These are phyloP conservation scores for Anastatus disparis DNA, from an alignment of 1,140 invertebrate genomes.

Conservation along the genomic window DNA sequence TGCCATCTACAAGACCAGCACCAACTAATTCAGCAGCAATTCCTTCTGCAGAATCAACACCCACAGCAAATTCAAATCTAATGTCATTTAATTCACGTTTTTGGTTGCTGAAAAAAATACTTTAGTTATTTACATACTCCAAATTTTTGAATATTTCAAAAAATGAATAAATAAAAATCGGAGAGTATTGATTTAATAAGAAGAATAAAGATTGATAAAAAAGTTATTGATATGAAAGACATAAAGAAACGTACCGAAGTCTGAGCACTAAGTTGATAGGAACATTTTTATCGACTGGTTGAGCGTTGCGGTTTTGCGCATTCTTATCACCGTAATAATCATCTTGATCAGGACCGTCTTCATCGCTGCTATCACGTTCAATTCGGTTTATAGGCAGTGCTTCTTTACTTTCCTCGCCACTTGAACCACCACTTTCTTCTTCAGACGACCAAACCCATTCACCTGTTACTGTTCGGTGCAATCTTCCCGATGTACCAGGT, in stretches of 20 bases:
- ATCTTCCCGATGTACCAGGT: slow-evolving; percentile 89
- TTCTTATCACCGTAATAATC: slow-evolving; percentile 58
- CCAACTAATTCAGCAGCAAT: slow-evolving; percentile 94
- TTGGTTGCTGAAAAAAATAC: slow-evolving; percentile 74
- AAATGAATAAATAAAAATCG: slow-evolving; percentile 24
- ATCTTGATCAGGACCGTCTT: slow-evolving; percentile 57
- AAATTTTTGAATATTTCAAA: background rate
- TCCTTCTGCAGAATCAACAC: slow-evolving; percentile 92
- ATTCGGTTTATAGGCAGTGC: slow-evolving; percentile 63
- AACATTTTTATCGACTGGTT: slow-evolving; percentile 58
- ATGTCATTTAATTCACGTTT: slow-evolving; percentile 96
- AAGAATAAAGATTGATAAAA: too few species aligned
- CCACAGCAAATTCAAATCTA: slow-evolving; percentile 93
- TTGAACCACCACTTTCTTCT: slow-evolving; percentile 72
- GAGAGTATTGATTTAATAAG: too few species aligned
- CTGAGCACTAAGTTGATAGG: slow-evolving; percentile 83
- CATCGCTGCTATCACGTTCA: slow-evolving; percentile 62
- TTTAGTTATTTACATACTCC: too few species aligned
- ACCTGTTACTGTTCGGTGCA: slow-evolving; percentile 94
- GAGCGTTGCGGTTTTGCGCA: slow-evolving; percentile 50
- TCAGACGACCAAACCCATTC: slow-evolving; percentile 99
- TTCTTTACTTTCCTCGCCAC: slow-evolving; percentile 67
- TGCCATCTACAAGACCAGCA: slow-evolving; percentile 92
- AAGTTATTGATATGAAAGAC: too few species aligned
- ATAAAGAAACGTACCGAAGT: slow-evolving; percentile 71